Conservation (phyloP, 53 echinoderm and acorn worm species). For the Paracentrotus lividus region DNA sequence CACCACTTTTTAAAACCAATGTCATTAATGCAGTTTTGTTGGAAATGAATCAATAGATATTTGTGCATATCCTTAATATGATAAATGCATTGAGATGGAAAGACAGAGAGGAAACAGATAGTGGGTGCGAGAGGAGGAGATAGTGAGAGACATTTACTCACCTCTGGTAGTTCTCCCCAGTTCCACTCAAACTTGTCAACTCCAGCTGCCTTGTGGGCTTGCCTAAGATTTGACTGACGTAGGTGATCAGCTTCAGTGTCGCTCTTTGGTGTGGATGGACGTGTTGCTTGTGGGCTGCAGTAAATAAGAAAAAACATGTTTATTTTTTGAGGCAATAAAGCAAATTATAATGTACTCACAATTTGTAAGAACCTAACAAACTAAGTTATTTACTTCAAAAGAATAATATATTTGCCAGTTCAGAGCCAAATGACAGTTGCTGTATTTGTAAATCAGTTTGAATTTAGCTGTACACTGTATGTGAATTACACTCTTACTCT, state of each 20-base stretch:
- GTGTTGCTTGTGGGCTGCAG: slow-evolving; percentile 84
- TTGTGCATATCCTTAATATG: neutral
- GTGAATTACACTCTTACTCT: too few species aligned
- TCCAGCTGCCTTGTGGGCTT: slow-evolving; percentile 76
- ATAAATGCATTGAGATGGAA: neutral
- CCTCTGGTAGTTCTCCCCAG: slow-evolving; percentile 99
- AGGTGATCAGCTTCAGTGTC: slow-evolving; percentile 91
- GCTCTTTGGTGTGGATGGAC: slow-evolving; percentile 98
- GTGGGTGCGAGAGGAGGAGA: neutral
- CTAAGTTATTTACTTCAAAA: too few species aligned
- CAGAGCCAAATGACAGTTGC: too few species aligned
- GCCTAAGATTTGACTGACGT: slow-evolving; percentile 57
- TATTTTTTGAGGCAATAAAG: too few species aligned
- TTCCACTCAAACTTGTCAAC: slow-evolving; percentile 99
- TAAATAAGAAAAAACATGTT: neutral
- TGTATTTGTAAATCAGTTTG: neutral
- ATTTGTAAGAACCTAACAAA: too few species aligned
- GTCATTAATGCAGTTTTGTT: neutral
- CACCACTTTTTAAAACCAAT: neutral
- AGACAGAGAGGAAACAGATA: neutral
- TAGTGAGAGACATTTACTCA: slow-evolving; percentile 51
- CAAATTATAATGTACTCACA: too few species aligned
- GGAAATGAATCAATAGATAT: neutral
- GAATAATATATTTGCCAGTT: too few species aligned
- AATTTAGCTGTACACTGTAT: neutral